These are phyloP conservation scores for Neogobius melanostomus DNA, from an alignment of 2,113 vertebrate species.

Conservation along the genomic window DNA sequence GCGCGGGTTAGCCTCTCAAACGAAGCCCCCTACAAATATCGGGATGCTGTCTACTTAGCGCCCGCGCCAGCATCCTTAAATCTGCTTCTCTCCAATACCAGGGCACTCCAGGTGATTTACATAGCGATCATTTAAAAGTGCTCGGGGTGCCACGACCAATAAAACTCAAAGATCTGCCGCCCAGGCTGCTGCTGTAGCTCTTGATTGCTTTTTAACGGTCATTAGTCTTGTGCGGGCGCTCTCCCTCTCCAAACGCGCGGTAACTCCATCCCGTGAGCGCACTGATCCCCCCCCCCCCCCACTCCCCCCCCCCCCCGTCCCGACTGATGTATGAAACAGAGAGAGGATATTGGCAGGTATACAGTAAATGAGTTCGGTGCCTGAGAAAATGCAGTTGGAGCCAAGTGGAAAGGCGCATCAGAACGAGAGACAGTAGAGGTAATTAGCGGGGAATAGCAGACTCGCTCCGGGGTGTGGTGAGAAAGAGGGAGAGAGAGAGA, in stretches of 20 bases:
- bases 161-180: conserved; percentile 71
- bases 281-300: neutral
- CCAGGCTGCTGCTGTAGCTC: conserved; percentile 52
- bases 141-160: conserved; percentile 64
- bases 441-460: conserved; percentile 65
- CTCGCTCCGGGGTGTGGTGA: conserved; percentile 39
- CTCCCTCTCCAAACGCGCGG: conserved; percentile 40
- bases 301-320: conserved; percentile 11
- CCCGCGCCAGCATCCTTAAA: conserved; percentile 71
- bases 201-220: conserved; percentile 75
- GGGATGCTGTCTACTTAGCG: conserved; percentile 72
- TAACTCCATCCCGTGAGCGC: conserved; percentile 27
- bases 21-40: conserved; percentile 58
- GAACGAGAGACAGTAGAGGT: conserved; percentile 46
- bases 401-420: conserved; percentile 51
- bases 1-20: conserved; percentile 50
- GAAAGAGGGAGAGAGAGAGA: neutral
- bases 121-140: conserved; percentile 75
- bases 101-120: conserved; percentile 75
- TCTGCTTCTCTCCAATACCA: conserved; percentile 71
- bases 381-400: conserved; percentile 32
- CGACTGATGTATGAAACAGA: conserved; percentile 50
- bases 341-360: conserved; percentile 46
- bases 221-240: conserved; percentile 61
- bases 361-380: conserved; percentile 42